Base-by-base conservation (phyloP, 1,140 invertebrate species). In the Drosophila pachea region DNA sequence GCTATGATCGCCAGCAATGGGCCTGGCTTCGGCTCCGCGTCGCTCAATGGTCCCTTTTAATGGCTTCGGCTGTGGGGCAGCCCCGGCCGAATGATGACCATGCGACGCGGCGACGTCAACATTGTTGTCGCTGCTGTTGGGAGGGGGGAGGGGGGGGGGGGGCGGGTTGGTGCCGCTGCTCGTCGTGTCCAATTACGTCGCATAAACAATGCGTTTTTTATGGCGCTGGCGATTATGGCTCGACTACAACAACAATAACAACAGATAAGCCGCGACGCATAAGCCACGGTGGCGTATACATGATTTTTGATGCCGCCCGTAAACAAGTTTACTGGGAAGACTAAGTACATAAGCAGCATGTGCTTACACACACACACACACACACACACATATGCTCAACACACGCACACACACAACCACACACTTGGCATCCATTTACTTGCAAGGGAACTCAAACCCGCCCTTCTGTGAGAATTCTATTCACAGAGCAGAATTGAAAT, bases 171-270 rank as follows among this genome's bases (percentile, higher is more conserved):
- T n/a, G n/a, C n/a, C n/a, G n/a, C n/a, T n/a, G n/a, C 55, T 58
- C 56, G 53, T 78, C 79, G 79, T 79, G 79, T 84, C 81, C 79
- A 84, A 84, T 84, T 84, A 84, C 79, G 79, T 78, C 79, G 81
- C 79, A 83, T 83, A 83, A 83, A 84, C 79, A 83, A 84, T 83
- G 79, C 79, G 79, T 83, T 84, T 83, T 83, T 83, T 83, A 83
- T 83, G 81, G 73, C 66, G 62, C 70, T 76, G 53, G 81, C 79
- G 79, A 84, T 83, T 83, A 86, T 79, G 79, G 71, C 53, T 52
- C 49, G 59, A 47, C 76, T 73, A 70, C 50, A 78, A 40, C 45
- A 56, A 72, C 45, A 73, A 65, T 65, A 70, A 71, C 66, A 79
- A 49, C 56, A 79, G 77, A 81, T 83, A 83, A 83, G 78, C 79